phyloP scores from a whole-genome alignment of 2,113 vertebrate species.

The Promerops cafer region DNA sequence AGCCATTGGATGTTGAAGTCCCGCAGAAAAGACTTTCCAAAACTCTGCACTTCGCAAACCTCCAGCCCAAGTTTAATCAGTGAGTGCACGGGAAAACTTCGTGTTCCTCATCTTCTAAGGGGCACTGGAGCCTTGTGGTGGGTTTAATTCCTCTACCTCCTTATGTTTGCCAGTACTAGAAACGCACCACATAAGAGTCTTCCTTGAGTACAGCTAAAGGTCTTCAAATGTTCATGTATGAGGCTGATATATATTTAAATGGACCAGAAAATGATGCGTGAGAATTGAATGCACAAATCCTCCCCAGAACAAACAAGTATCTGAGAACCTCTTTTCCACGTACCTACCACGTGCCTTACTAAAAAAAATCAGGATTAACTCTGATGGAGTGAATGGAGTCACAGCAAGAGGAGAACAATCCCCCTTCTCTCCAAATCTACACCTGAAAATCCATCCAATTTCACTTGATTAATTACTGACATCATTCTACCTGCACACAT shows the following conservation, averaged over 20 bases:
- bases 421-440: background rate
- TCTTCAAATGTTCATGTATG: conserved; percentile 52
- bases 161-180: conserved; percentile 53
- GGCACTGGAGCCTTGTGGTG: conserved; percentile 33
- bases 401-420: background rate
- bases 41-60: conserved; percentile 71
- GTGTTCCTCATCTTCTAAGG: conserved; percentile 61
- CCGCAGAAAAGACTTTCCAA: conserved; percentile 51
- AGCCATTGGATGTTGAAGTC: conserved; percentile 58
- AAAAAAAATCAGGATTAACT: background rate
- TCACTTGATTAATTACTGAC: background rate
- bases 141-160: conserved; percentile 50
- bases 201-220: conserved; percentile 50
- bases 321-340: background rate
- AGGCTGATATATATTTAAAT: conserved; percentile 42
- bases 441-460: background rate
- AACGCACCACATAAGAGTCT: conserved; percentile 13
- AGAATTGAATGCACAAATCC: conserved; percentile 10
- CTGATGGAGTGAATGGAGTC: background rate
- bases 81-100: conserved; percentile 38
- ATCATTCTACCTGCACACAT: background rate
- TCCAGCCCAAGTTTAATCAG: conserved; percentile 64
- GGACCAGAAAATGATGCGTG: conserved; percentile 42
- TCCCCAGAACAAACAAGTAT: background rate
- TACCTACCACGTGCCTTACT: background rate